Conservation (phyloP, 2,797 vertebrate species). For the Buphagus erythrorhynchus region DNA sequence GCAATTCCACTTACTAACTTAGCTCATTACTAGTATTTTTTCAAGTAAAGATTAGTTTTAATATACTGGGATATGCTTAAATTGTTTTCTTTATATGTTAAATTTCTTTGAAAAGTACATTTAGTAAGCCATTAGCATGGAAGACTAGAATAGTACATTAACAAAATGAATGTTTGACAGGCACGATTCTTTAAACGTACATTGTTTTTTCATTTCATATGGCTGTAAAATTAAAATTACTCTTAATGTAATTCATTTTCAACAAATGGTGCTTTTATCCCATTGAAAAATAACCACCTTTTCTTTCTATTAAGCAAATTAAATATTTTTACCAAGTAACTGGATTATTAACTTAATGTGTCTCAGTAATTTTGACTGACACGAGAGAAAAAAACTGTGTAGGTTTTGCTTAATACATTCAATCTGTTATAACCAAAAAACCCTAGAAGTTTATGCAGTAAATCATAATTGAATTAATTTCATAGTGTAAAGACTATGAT, state of each 20-base stretch:
- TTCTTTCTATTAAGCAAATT: conserved; percentile 44
- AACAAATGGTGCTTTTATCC: conserved; percentile 30
- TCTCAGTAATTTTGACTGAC: conserved; percentile 49
- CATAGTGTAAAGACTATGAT: conserved; percentile 55
- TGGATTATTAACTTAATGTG: conserved; percentile 29
- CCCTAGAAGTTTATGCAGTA: conserved; percentile 58
- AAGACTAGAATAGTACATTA: neutral
- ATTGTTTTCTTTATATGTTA: conserved; percentile 27
- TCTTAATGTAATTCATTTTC: conserved; percentile 6
- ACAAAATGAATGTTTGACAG: conserved; percentile 27
- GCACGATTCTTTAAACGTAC: neutral
- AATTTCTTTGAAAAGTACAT: neutral
- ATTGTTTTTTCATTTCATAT: neutral
- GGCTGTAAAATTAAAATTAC: conserved; percentile 25
- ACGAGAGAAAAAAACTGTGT: neutral
- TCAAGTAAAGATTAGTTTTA: conserved; percentile 7
- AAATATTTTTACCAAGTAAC: conserved; percentile 42
- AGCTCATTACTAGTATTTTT: conserved; percentile 39
- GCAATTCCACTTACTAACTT: neutral
- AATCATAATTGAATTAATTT: conserved; percentile 47
- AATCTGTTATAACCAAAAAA: neutral
- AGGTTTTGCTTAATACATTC: neutral
- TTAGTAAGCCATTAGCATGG: conserved; percentile 2
- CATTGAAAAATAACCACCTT: conserved; percentile 33
- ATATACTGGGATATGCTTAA: conserved; percentile 41